A percentile compares a stretch with the other conserved stretches of the same genome.
Conservation (phyloP, 2,797 vertebrate genomes). For the Paguma larvata region DNA sequence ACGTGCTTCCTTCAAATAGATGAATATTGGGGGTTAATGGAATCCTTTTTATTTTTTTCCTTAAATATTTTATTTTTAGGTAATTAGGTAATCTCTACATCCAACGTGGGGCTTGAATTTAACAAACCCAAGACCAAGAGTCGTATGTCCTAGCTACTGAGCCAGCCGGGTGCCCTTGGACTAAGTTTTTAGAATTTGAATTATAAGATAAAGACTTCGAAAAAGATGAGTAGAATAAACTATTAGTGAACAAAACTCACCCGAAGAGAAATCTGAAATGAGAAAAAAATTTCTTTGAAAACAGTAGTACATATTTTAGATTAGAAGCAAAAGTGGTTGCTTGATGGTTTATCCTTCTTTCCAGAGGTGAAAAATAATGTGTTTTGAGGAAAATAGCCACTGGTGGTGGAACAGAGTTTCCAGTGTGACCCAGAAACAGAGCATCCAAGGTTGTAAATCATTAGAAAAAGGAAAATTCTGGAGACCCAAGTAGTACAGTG, state of each 20-base stretch:
- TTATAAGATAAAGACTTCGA: conserved; percentile 51
- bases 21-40: neutral
- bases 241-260: conserved; percentile 26
- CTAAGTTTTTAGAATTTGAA: conserved; percentile 33
- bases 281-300: conserved; percentile 22
- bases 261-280: conserved; percentile 31
- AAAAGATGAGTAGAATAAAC: conserved; percentile 31
- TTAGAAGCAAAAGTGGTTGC: conserved; percentile 36
- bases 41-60: neutral
- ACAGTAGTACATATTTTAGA: neutral
- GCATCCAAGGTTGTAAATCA: conserved; percentile 59
- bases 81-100: neutral
- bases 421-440: conserved; percentile 67
- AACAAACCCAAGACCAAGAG: neutral
- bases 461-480: conserved; percentile 56
- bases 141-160: neutral
- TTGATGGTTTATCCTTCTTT: conserved; percentile 55
- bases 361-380: conserved; percentile 38
- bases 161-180: neutral
- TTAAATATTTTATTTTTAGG: neutral
- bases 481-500: conserved; percentile 33
- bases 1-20: conserved; percentile 2
- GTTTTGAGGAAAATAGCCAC: conserved; percentile 68
- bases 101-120: neutral
- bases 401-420: conserved; percentile 58